These are phyloP conservation scores for Meteorus colon DNA, from an alignment of 2,888 invertebrate species.

Conservation along the genomic window DNA sequence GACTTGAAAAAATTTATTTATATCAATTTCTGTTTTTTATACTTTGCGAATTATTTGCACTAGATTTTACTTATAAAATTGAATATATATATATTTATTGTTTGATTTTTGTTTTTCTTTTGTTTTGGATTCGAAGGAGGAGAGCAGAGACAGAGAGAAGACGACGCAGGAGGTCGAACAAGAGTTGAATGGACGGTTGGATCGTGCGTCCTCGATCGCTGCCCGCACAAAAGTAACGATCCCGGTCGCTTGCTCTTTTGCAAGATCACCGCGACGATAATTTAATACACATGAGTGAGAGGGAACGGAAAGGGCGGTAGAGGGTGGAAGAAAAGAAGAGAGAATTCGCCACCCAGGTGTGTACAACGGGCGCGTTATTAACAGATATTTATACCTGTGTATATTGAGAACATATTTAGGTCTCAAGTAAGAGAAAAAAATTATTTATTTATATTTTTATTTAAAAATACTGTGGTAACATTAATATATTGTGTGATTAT, in stretches of 20 bases:
- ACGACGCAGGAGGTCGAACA: conserved; percentile 37
- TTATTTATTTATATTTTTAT: not conserved
- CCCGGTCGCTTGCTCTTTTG: conserved; percentile 52
- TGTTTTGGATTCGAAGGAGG: conserved; percentile 37
- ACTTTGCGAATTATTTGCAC: too few species aligned
- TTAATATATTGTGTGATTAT: not conserved
- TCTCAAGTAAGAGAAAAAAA: not conserved
- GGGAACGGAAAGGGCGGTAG: conserved; percentile 32
- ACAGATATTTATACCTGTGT: too few species aligned
- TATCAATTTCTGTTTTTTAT: not conserved
- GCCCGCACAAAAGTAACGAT: conserved; percentile 59
- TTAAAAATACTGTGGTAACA: not conserved
- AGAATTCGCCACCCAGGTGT: conserved; percentile 60
- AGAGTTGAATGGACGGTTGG: conserved; percentile 56
- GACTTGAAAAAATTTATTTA: not conserved
- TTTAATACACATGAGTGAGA: conserved; percentile 55
- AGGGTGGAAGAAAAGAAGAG: not conserved
- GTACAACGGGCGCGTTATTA: too few species aligned
- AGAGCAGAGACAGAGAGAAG: conserved; percentile 32
- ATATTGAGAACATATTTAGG: too few species aligned
- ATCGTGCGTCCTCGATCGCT: conserved; percentile 46
- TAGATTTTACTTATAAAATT: too few species aligned
- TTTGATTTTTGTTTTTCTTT: not conserved
- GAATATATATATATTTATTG: too few species aligned
- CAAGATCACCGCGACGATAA: conserved; percentile 64